Conservation (phyloP, 2,797 vertebrate species). For the Bucorvus abyssinicus region DNA sequence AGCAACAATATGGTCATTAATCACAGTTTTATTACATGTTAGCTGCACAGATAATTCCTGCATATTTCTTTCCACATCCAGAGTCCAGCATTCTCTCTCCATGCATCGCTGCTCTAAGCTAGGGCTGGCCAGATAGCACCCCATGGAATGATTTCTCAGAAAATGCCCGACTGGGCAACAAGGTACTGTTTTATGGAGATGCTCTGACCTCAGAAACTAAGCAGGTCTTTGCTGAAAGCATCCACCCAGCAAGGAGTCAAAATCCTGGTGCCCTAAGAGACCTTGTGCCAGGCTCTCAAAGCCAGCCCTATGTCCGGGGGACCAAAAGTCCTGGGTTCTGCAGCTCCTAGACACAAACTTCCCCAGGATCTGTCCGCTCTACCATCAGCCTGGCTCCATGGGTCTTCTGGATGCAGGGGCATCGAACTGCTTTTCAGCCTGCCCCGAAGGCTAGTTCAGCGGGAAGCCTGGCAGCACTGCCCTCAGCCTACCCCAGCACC, state of each 20-base stretch:
- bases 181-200: neutral
- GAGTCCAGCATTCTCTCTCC: neutral
- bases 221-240: neutral
- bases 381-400: fast-evolving
- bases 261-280: neutral
- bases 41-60: neutral
- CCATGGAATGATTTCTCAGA: neutral
- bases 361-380: fast-evolving
- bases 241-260: neutral
- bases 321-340: neutral
- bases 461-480: neutral
- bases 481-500: neutral
- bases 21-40: neutral
- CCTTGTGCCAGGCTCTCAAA: neutral
- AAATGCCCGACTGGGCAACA: neutral
- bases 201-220: neutral
- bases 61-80: neutral
- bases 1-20: neutral
- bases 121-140: neutral
- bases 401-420: neutral
- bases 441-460: neutral
- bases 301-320: neutral
- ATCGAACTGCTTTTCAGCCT: neutral
- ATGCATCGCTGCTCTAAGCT: neutral
- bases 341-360: neutral